A percentile compares a stretch with the other conserved stretches of the same genome.
Conservation (phyloP, 2,113 vertebrate species). For the Canis aureus region DNA sequence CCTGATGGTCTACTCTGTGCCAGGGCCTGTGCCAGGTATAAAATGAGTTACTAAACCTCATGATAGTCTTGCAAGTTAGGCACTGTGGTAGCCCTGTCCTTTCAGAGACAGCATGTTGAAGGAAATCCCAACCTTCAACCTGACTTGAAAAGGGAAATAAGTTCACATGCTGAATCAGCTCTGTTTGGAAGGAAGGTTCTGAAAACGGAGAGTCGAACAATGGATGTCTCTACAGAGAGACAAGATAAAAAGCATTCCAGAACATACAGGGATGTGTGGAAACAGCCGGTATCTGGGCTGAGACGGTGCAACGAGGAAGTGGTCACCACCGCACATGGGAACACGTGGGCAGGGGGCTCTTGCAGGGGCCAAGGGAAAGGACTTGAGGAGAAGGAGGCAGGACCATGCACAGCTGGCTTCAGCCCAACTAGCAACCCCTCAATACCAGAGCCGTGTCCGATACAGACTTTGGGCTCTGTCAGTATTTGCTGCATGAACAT, state of each 20-base stretch:
- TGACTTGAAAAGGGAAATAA: conserved; percentile 15
- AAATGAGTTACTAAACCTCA: not conserved
- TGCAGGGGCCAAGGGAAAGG: too few relatives aligned
- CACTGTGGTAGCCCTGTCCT: not conserved
- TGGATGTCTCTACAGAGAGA: not conserved
- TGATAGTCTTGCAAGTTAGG: not conserved
- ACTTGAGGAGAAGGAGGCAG: too few relatives aligned
- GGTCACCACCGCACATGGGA: too few relatives aligned
- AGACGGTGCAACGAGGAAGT: not conserved
- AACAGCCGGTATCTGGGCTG: not conserved
- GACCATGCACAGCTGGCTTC: fast-evolving
- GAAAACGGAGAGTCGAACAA: not conserved
- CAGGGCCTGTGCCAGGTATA: not conserved
- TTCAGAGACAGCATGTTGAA: not conserved
- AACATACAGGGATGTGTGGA: fast-evolving
- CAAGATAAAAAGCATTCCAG: not conserved
- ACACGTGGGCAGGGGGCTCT: fast-evolving
- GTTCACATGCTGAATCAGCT: not conserved
- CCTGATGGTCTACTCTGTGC: not conserved
- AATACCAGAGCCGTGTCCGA: not conserved
- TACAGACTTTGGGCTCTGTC: not conserved
- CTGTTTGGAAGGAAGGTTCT: not conserved
- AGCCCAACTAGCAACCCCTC: not conserved
- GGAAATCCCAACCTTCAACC: not conserved
- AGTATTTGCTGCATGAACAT: not conserved